Conservation (phyloP, 2,888 invertebrate species). For the Xestoiulus laeticollis region DNA sequence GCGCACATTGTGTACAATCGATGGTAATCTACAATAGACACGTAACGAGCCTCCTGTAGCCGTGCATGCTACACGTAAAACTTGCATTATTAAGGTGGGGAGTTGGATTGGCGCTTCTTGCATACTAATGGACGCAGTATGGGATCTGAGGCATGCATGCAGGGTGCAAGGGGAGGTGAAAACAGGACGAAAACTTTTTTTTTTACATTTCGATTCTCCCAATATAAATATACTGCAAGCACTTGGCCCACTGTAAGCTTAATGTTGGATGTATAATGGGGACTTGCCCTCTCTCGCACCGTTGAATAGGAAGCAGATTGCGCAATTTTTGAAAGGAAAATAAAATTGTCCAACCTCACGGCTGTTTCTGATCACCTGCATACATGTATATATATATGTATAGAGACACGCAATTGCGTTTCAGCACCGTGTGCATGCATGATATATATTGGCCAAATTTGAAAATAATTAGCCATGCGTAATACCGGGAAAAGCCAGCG, state of each 20-base stretch:
- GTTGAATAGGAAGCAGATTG: slow-evolving; percentile 9
- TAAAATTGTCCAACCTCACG: not conserved
- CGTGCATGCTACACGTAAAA: not conserved
- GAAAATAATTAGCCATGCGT: slow-evolving; percentile 35
- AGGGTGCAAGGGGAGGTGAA: not conserved
- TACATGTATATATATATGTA: too few relatives aligned
- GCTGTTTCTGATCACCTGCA: not conserved
- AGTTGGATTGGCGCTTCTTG: slow-evolving; percentile 7
- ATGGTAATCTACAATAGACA: slow-evolving; percentile 34
- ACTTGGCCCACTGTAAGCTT: not conserved
- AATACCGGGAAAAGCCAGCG: slow-evolving; percentile 35
- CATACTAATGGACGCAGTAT: slow-evolving; percentile 39
- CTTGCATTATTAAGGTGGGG: slow-evolving; percentile 32
- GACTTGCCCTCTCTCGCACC: not conserved
- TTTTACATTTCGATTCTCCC: not conserved
- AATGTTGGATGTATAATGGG: not conserved
- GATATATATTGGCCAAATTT: not conserved
- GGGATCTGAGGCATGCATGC: not conserved
- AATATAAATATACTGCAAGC: not conserved
- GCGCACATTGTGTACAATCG: not conserved
- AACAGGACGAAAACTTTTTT: not conserved
- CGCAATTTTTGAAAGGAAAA: slow-evolving; percentile 1
- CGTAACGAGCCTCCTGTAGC: slow-evolving; percentile 21
- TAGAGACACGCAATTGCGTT: not conserved
- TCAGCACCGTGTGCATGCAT: not conserved